phyloP scores from a whole-genome alignment of 2,888 invertebrate species.

The Monoplex corrugatus region DNA sequence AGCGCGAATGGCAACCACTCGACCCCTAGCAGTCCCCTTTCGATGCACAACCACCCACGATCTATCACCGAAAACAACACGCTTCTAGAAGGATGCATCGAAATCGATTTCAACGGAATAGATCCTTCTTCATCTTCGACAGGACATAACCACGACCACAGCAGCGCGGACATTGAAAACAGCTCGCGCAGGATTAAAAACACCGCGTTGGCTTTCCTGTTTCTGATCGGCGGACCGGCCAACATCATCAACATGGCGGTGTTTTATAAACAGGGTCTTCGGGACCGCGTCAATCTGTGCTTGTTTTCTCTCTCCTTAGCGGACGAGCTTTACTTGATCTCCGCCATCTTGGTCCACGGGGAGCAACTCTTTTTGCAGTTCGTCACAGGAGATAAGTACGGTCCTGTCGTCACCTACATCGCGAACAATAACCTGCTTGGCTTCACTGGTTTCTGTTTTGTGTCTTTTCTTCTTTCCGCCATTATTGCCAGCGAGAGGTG shows the following conservation, averaged over 20 bases:
- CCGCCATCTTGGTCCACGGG: background rate
- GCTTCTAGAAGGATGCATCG: background rate
- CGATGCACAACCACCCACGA: background rate
- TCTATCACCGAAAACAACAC: background rate
- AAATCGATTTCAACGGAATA: background rate
- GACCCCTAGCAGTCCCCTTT: too few species aligned
- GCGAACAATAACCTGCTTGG: background rate
- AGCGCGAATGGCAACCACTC: too few species aligned
- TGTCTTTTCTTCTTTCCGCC: background rate
- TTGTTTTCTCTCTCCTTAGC: background rate
- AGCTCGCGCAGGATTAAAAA: background rate
- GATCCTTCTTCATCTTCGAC: background rate
- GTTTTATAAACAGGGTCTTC: slow-evolving; percentile 2
- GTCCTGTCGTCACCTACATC: too few species aligned
- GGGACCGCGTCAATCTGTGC: slow-evolving; percentile 26
- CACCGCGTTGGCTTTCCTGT: background rate
- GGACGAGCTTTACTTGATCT: background rate
- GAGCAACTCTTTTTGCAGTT: slow-evolving; percentile 3
- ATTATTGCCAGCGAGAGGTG: slow-evolving; percentile 30
- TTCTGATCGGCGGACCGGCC: slow-evolving; percentile 31
- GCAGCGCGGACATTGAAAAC: background rate
- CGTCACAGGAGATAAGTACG: background rate
- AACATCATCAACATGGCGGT: slow-evolving; percentile 43
- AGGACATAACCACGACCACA: background rate
- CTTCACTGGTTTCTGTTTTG: background rate